Evolutionary conservation across 2,888 invertebrate genomes (phyloP).

Genomic region (Brenthis ino): DNA sequence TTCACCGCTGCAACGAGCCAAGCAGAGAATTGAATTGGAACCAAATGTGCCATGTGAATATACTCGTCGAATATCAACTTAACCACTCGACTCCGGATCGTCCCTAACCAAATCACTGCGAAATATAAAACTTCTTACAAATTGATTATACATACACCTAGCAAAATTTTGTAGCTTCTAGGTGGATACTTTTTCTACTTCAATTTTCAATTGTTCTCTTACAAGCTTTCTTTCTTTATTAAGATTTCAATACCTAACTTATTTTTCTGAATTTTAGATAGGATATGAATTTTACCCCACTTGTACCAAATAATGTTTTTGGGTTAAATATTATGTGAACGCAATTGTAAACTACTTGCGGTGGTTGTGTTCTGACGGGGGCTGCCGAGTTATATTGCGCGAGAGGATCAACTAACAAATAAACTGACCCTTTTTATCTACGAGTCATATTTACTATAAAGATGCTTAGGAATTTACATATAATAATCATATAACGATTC

Average conservation of each 20-base stretch:
- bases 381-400: not conserved
- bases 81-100: constrained; percentile 25
- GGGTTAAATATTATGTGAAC: constrained; percentile 13
- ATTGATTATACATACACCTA: constrained; percentile 21
- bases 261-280: not conserved
- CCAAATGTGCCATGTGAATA: constrained; percentile 77
- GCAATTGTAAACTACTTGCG: constrained; percentile 1
- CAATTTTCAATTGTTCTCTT: not conserved
- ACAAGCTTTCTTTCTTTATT: too few species aligned
- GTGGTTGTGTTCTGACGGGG: constrained; percentile 11
- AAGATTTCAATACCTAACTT: not conserved
- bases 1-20: constrained; percentile 77
- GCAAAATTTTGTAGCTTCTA: not conserved
- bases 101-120: constrained; percentile 24
- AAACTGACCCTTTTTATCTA: not conserved
- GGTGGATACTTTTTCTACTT: not conserved
- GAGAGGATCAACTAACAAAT: constrained; percentile 4
- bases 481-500: too few species aligned
- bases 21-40: constrained; percentile 79
- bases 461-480: not conserved
- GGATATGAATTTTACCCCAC: not conserved
- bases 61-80: constrained; percentile 59
- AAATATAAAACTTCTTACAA: constrained; percentile 21
- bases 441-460: not conserved
- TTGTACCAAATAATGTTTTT: not conserved